These are phyloP conservation scores for Leptinotarsa lineolata DNA, from an alignment of 1,140 invertebrate species.

Conservation along the genomic window DNA sequence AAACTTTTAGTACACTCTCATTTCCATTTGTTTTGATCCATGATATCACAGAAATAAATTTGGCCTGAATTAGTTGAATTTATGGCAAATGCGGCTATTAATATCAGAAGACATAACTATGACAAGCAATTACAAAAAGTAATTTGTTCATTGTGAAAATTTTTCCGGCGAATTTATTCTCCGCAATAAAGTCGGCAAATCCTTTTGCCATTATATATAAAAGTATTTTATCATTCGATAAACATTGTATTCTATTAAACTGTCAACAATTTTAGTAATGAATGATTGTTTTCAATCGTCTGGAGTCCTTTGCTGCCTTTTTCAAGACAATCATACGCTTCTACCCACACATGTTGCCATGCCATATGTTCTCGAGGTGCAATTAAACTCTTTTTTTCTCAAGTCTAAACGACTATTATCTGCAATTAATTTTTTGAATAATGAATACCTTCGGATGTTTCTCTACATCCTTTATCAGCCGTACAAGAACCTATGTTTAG, in stretches of 20 bases:
- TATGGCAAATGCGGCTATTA: too few species aligned
- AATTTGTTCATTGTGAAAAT: neutral
- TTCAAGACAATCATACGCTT: neutral
- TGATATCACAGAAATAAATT: too few species aligned
- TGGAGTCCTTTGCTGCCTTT: neutral
- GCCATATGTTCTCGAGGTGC: slow-evolving; percentile 3
- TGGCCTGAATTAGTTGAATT: too few species aligned
- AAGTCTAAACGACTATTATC: slow-evolving; percentile 16
- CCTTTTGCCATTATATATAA: neutral
- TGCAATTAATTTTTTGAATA: slow-evolving; percentile 25
- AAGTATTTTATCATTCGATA: slow-evolving; percentile 2
- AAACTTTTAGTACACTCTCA: too few species aligned
- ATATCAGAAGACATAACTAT: neutral
- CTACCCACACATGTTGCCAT: neutral
- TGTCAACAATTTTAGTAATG: neutral
- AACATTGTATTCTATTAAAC: slow-evolving; percentile 9
- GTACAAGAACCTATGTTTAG: slow-evolving; percentile 12
- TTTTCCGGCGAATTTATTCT: neutral
- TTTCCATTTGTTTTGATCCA: too few species aligned
- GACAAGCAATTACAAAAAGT: neutral
- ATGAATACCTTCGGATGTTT: neutral
- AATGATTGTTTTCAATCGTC: neutral
- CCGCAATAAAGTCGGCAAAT: neutral
- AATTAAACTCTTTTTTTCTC: slow-evolving; percentile 11
- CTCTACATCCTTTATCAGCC: neutral